Percentiles rank a stretch among this genome's conserved stretches.
Evolutionary conservation across 2,797 vertebrate species (phyloP).

Genomic region (Pseudomugil gertrudae): DNA sequence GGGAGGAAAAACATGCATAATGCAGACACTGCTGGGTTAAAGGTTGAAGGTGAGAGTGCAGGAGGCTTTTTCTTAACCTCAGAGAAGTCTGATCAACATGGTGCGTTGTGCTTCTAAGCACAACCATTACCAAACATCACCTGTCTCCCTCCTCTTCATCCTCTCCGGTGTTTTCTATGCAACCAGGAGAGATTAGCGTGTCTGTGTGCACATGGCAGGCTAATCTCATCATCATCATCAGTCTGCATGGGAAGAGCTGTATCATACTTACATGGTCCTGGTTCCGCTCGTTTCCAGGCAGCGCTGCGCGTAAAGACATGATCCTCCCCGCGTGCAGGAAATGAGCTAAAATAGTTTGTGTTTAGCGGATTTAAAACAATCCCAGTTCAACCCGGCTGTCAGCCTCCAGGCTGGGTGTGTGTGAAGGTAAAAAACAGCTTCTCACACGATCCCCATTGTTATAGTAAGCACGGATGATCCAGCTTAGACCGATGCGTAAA

Average conservation of each 20-base stretch:
- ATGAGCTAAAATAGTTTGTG: conserved; percentile 10
- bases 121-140: too few relatives aligned
- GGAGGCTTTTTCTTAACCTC: neutral
- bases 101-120: neutral
- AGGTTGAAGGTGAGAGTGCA: neutral
- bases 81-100: conserved; percentile 1
- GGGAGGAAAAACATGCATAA: neutral
- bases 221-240: conserved; percentile 35
- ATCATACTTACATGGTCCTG: conserved; percentile 91
- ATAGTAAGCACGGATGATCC: conserved; percentile 60
- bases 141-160: too few relatives aligned
- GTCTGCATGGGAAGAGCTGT: too few relatives aligned
- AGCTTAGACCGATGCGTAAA: conserved; percentile 37
- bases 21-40: neutral
- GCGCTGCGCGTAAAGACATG: conserved; percentile 89
- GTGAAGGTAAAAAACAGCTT: conserved; percentile 2
- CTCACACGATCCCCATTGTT: conserved; percentile 77
- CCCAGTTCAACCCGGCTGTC: conserved; percentile 12
- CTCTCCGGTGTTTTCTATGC: conserved; percentile 25
- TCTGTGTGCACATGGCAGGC: conserved; percentile 45
- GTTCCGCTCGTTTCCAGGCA: conserved; percentile 88
- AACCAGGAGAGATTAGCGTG: conserved; percentile 40
- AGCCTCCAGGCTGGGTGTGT: conserved; percentile 18
- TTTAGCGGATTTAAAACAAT: conserved; percentile 17
- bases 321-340: conserved; percentile 69